Conservation (phyloP, 2,888 invertebrate species). For the Aleiodes testaceus region DNA sequence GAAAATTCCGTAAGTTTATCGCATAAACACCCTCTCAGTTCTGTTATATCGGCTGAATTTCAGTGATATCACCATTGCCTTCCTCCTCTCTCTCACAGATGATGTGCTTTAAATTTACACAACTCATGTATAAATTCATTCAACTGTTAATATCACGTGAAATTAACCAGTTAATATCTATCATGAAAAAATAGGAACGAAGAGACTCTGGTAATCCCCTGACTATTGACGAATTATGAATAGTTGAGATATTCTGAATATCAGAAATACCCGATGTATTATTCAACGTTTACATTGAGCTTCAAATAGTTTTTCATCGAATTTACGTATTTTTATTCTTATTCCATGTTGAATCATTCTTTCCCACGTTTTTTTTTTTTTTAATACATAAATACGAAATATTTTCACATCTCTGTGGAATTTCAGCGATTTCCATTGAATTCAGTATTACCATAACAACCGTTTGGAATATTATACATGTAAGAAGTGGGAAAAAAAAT, state of each 20-base stretch:
- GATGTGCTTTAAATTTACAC: neutral
- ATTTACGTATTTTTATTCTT: neutral
- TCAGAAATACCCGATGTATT: neutral
- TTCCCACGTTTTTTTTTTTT: neutral
- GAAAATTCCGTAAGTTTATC: slow-evolving; percentile 3
- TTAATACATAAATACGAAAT: neutral
- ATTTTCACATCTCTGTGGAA: neutral
- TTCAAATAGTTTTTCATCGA: neutral
- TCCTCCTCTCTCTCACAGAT: slow-evolving; percentile 37
- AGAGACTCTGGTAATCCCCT: too few relatives aligned
- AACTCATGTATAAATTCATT: too few relatives aligned
- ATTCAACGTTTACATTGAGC: slow-evolving; percentile 4
- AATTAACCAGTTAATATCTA: too few relatives aligned
- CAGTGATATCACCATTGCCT: neutral
- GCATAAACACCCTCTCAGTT: neutral
- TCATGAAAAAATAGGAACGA: too few relatives aligned
- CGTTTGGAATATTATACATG: slow-evolving; percentile 5
- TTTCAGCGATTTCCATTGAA: neutral
- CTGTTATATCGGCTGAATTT: slow-evolving; percentile 31
- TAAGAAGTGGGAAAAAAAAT: neutral
- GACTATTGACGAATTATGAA: neutral
- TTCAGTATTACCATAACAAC: neutral
- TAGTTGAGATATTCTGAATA: slow-evolving; percentile 1
- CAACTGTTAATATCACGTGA: too few relatives aligned
- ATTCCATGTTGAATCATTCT: neutral